Evolutionary conservation across 1,140 invertebrate genomes (phyloP).

Genomic region (Listronotus bonariensis): DNA sequence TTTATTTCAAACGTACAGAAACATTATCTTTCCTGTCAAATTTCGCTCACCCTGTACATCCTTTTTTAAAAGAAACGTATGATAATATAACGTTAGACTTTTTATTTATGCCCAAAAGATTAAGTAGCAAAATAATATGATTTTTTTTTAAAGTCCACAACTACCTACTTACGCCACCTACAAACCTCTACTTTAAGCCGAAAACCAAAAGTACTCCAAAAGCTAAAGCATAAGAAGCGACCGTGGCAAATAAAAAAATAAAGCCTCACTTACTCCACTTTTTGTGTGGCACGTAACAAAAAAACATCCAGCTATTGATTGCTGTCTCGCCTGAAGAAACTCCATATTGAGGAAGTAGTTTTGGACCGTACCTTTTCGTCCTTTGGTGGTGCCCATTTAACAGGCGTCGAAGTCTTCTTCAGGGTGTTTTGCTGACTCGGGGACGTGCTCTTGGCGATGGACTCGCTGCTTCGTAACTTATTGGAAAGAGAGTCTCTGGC

Average conservation of each 20-base stretch:
- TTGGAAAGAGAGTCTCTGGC: conserved; percentile 65
- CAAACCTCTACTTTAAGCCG: conserved; percentile 6
- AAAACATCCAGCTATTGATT: conserved; percentile 52
- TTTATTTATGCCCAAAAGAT: too few relatives aligned
- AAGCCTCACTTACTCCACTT: conserved; percentile 53
- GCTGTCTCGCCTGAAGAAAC: conserved; percentile 64
- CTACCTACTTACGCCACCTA: conserved; percentile 16
- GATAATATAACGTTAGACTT: too few relatives aligned
- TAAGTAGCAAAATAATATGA: too few relatives aligned
- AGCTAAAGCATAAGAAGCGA: conserved; percentile 43
- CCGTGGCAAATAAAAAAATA: conserved; percentile 42
- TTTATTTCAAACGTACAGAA: too few relatives aligned
- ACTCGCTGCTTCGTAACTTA: conserved; percentile 61
- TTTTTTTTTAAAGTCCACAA: too few relatives aligned
- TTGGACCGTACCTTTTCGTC: conserved; percentile 68
- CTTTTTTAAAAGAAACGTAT: too few relatives aligned
- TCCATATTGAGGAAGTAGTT: conserved; percentile 68
- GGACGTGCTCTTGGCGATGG: conserved; percentile 47
- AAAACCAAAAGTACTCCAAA: conserved; percentile 18
- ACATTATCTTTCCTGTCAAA: too few relatives aligned
- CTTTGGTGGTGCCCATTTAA: conserved; percentile 27
- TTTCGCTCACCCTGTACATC: too few relatives aligned
- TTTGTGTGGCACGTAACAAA: conserved; percentile 35
- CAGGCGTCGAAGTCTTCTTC: conserved; percentile 42
- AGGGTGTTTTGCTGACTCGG: conserved; percentile 13